Evolutionary conservation across 2,888 invertebrate genomes (phyloP).

Genomic region (Dexiosoma caninum): DNA sequence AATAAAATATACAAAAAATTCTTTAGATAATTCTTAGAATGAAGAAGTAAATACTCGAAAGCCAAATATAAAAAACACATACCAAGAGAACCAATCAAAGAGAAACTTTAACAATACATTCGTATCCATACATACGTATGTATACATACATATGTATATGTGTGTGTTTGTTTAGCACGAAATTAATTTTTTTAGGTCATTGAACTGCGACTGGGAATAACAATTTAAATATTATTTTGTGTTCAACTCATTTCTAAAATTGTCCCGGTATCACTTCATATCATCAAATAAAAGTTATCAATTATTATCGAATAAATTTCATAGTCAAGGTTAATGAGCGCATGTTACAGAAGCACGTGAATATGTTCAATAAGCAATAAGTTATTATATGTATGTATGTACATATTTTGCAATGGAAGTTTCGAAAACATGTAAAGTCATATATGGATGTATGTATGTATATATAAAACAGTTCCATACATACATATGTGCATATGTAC

Average conservation of each 20-base stretch:
- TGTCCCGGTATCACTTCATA: neutral
- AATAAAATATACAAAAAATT: no score
- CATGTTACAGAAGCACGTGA: slow-evolving; percentile 47
- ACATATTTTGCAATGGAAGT: no score
- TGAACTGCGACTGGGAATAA: slow-evolving; percentile 8
- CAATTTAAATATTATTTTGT: slow-evolving; percentile 2
- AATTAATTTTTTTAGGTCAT: neutral
- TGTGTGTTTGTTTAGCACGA: neutral
- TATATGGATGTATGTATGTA: neutral
- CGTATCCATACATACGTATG: neutral
- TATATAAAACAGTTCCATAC: neutral
- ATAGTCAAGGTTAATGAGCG: slow-evolving; percentile 74
- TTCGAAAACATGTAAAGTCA: no score
- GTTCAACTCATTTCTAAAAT: neutral
- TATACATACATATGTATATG: neutral
- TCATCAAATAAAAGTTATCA: slow-evolving; percentile 25
- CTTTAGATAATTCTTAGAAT: neutral
- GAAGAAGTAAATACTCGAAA: neutral
- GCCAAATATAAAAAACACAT: neutral
- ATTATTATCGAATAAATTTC: slow-evolving; percentile 68
- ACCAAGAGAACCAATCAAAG: neutral
- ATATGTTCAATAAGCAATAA: no score
- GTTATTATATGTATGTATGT: no score
- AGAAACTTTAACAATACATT: neutral
- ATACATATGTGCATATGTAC: neutral